Evolutionary conservation across 1,140 invertebrate species (phyloP).

Genomic region (Leucophenga varia): DNA sequence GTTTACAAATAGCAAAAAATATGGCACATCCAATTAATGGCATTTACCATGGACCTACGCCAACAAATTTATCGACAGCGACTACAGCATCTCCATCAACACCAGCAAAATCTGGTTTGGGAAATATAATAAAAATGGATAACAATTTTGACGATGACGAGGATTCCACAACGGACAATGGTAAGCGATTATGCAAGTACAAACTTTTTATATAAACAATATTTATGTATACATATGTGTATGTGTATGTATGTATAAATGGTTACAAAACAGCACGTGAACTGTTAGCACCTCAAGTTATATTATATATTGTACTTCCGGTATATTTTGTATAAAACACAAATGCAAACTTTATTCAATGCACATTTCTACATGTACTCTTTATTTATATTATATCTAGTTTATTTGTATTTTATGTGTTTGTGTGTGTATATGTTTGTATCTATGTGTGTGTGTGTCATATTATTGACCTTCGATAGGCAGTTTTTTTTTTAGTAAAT

Average conservation of each 20-base stretch:
- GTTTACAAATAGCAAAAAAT: slow-evolving; percentile 96
- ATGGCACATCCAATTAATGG: slow-evolving; percentile 86
- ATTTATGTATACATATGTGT: neutral
- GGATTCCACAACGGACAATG: slow-evolving; percentile 48
- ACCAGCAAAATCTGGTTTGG: slow-evolving; percentile 9
- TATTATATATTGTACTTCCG: too few species aligned
- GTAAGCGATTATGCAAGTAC: slow-evolving; percentile 33
- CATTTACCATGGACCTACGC: slow-evolving; percentile 68
- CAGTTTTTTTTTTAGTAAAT: too few species aligned
- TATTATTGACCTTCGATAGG: too few species aligned
- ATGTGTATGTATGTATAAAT: neutral
- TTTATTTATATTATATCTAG: too few species aligned
- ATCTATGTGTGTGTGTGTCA: too few species aligned
- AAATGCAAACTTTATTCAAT: too few species aligned
- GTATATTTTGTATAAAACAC: too few species aligned
- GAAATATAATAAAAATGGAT: too few species aligned
- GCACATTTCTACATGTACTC: too few species aligned
- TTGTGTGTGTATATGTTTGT: too few species aligned
- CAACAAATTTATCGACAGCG: slow-evolving; percentile 24
- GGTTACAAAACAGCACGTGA: neutral
- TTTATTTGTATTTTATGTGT: too few species aligned
- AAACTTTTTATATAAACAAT: neutral
- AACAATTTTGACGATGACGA: slow-evolving; percentile 51
- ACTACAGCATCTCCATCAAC: slow-evolving; percentile 7
- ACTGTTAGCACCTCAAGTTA: too few species aligned